Conservation (phyloP, 2,888 invertebrate genomes). For the Cerastis leucographa region DNA sequence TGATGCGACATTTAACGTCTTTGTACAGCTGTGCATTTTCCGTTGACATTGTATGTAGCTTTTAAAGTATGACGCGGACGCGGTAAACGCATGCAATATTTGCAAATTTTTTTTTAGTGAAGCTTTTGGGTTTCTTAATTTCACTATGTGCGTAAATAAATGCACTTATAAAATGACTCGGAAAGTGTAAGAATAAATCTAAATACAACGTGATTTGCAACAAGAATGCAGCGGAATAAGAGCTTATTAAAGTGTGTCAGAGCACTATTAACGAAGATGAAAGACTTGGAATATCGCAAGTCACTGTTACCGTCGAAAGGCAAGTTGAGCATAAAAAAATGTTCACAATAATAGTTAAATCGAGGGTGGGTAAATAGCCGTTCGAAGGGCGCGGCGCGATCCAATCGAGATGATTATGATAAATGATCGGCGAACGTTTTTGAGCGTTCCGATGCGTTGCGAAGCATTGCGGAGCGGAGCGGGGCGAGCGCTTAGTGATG, state of each 20-base stretch:
- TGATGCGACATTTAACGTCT: conserved; percentile 1
- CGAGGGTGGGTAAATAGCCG: conserved; percentile 87
- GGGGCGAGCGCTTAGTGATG: conserved; percentile 40
- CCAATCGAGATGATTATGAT: conserved; percentile 89
- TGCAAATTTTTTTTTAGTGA: not conserved
- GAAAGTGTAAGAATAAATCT: conserved; percentile 8
- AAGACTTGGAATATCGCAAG: conserved; percentile 71
- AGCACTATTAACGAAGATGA: conserved; percentile 76
- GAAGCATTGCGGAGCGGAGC: conserved; percentile 60
- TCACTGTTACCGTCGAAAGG: conserved; percentile 76
- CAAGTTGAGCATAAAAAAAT: conserved; percentile 83
- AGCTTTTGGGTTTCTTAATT: not conserved
- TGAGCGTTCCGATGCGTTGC: conserved; percentile 60
- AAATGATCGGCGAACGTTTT: conserved; percentile 80
- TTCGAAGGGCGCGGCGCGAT: conserved; percentile 85
- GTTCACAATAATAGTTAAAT: conserved; percentile 89
- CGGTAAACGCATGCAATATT: not conserved
- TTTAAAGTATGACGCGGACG: not conserved
- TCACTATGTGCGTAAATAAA: not conserved
- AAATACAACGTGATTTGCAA: conserved; percentile 48
- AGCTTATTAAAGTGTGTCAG: conserved; percentile 74
- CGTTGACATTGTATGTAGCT: not conserved
- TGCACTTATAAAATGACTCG: not conserved
- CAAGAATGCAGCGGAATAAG: conserved; percentile 61
- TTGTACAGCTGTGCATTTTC: conserved; percentile 3